phyloP scores from a whole-genome alignment of 2,113 vertebrate species.

The Clarias magur region DNA sequence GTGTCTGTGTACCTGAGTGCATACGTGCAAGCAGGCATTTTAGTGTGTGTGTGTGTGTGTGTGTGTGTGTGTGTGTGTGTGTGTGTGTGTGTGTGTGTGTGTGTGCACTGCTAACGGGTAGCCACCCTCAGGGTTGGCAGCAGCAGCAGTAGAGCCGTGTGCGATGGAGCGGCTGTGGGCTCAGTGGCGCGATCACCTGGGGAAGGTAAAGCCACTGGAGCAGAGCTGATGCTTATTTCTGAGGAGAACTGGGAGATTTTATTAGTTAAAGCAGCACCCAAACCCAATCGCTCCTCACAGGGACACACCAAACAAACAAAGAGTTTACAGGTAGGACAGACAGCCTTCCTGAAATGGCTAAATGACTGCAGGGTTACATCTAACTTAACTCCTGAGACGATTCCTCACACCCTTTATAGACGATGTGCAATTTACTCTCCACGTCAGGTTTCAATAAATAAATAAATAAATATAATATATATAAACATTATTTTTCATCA shows the following conservation, averaged over 20 bases:
- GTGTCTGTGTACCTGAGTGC: slow-evolving; percentile 46
- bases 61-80: slow-evolving; percentile 3
- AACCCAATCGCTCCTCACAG: slow-evolving; percentile 45
- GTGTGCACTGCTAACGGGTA: slow-evolving; percentile 70
- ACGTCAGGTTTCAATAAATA: background rate
- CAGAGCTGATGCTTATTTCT: slow-evolving; percentile 82
- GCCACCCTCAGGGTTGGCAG: slow-evolving; percentile 81
- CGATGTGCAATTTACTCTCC: background rate
- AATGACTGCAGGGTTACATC: background rate
- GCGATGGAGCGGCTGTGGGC: slow-evolving; percentile 75
- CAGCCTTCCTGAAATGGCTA: background rate
- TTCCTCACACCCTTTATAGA: background rate
- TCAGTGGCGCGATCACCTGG: slow-evolving; percentile 81
- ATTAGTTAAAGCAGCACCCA: slow-evolving; percentile 67
- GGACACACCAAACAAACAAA: slow-evolving; percentile 40
- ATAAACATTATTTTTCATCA: background rate
- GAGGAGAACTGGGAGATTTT: slow-evolving; percentile 80
- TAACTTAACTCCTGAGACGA: background rate
- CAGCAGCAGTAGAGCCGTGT: slow-evolving; percentile 75
- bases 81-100: background rate
- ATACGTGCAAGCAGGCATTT: slow-evolving; percentile 43
- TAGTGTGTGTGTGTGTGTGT: slow-evolving; percentile 32
- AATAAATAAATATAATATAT: no score
- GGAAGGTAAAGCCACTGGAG: slow-evolving; percentile 77
- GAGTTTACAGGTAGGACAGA: background rate